A percentile compares a stretch with the other conserved stretches of the same genome.
Conservation (phyloP, 2,797 vertebrate genomes). For the Sebastes hubbsi region DNA sequence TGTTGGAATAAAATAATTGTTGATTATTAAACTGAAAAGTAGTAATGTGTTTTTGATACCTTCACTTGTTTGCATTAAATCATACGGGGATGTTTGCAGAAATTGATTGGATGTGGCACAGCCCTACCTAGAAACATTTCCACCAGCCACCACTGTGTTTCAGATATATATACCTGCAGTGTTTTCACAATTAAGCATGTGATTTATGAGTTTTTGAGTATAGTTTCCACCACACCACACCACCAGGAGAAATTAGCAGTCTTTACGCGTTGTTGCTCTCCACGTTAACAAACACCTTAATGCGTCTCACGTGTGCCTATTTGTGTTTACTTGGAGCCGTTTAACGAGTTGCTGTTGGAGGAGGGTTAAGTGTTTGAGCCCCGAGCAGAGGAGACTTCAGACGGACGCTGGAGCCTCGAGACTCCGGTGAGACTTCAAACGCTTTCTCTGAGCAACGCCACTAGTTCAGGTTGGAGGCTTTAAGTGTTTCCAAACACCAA, state of each 20-base stretch:
- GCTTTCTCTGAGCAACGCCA: conserved; percentile 24
- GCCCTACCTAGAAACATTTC: too few species aligned
- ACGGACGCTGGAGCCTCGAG: conserved; percentile 60
- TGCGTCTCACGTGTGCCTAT: conserved; percentile 58
- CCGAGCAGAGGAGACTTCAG: conserved; percentile 50
- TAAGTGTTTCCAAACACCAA: conserved; percentile 79
- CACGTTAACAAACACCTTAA: conserved; percentile 32
- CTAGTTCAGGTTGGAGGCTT: conserved; percentile 64
- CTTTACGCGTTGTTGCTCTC: background rate
- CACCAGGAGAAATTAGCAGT: background rate
- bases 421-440: conserved; percentile 65
- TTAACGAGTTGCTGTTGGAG: conserved; percentile 47
- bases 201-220: background rate
- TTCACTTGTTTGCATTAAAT: too few species aligned
- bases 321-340: conserved; percentile 57
- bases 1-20: too few species aligned
- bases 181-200: background rate
- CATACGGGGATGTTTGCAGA: too few species aligned
- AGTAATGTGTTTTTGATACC: too few species aligned
- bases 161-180: too few species aligned
- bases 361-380: conserved; percentile 57
- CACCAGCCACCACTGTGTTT: too few species aligned
- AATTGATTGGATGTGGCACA: too few species aligned
- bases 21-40: too few species aligned
- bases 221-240: background rate